phyloP scores from a whole-genome alignment of 1,140 invertebrate genomes.

The Vanessa tameamea region DNA sequence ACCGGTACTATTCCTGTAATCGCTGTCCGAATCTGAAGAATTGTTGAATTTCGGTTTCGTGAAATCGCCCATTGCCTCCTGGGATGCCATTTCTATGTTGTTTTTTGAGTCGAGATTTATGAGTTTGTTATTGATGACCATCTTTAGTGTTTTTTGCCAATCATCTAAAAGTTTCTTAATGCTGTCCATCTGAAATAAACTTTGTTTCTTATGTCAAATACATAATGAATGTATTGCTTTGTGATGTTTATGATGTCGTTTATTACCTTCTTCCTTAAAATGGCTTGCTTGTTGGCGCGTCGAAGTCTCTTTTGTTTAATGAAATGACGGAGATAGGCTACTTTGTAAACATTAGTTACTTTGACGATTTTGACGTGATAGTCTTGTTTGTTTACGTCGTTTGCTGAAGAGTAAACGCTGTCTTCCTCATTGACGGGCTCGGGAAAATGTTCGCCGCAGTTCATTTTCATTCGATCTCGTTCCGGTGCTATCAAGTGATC shows the following conservation, averaged over 20 bases:
- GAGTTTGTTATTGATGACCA: slow-evolving; percentile 64
- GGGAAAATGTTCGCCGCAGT: slow-evolving; percentile 39
- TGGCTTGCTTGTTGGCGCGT: slow-evolving; percentile 57
- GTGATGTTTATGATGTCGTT: background rate
- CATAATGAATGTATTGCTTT: background rate
- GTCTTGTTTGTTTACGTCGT: slow-evolving; percentile 50
- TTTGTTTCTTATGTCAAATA: background rate
- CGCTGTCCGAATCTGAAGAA: slow-evolving; percentile 59
- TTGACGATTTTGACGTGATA: slow-evolving; percentile 69
- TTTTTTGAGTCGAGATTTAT: slow-evolving; percentile 53
- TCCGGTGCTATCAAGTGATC: slow-evolving; percentile 43
- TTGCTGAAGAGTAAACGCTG: slow-evolving; percentile 55
- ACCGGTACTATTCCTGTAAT: slow-evolving; percentile 50
- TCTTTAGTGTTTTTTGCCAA: slow-evolving; percentile 67
- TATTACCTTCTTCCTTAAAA: slow-evolving; percentile 69
- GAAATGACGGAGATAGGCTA: slow-evolving; percentile 68
- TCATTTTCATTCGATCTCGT: slow-evolving; percentile 32
- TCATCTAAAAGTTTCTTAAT: slow-evolving; percentile 68
- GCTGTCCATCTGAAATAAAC: slow-evolving; percentile 54
- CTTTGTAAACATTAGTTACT: slow-evolving; percentile 74
- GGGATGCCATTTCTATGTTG: slow-evolving; percentile 50
- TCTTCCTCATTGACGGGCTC: slow-evolving; percentile 41
- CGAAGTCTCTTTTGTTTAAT: slow-evolving; percentile 68
- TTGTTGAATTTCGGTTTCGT: slow-evolving; percentile 50
- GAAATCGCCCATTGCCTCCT: slow-evolving; percentile 67